Evolutionary conservation across 2,113 vertebrate genomes (phyloP).

Genomic region (Corythaixoides concolor): DNA sequence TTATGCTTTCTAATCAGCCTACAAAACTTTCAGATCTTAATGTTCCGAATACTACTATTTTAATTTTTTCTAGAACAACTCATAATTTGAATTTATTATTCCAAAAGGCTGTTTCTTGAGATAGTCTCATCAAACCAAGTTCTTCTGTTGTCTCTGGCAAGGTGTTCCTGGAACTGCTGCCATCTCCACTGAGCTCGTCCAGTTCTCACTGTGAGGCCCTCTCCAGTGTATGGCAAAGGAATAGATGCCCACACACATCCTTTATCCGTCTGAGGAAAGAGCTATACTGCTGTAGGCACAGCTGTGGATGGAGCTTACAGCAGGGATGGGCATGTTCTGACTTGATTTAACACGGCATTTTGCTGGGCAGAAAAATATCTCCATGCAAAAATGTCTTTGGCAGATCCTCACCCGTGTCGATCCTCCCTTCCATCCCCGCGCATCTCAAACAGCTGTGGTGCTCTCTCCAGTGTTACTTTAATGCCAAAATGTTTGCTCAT

Average conservation of each 20-base stretch:
- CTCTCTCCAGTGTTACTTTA: neutral
- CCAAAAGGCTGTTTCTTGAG: neutral
- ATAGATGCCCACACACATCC: neutral
- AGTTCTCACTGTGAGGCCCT: neutral
- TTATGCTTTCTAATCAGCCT: neutral
- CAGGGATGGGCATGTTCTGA: neutral
- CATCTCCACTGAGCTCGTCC: neutral
- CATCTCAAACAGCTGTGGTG: neutral
- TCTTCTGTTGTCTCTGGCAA: neutral
- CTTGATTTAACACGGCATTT: conserved; percentile 3
- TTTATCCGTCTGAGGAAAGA: neutral
- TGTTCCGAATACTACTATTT: neutral
- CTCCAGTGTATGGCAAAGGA: neutral
- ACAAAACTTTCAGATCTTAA: neutral
- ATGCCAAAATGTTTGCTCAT: neutral
- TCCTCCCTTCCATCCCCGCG: neutral
- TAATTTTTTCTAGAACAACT: neutral
- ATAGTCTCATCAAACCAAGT: neutral
- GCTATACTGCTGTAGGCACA: neutral
- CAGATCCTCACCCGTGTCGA: neutral
- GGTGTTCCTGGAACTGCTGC: neutral
- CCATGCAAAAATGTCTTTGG: neutral
- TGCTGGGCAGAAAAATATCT: neutral
- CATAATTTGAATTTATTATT: neutral
- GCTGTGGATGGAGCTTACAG: neutral